Percentiles rank a stretch among this genome's conserved stretches.
Conservation (phyloP, 30 jellyfish, hydroid and myxozoan species). For the Phacellophora camtschatica region DNA sequence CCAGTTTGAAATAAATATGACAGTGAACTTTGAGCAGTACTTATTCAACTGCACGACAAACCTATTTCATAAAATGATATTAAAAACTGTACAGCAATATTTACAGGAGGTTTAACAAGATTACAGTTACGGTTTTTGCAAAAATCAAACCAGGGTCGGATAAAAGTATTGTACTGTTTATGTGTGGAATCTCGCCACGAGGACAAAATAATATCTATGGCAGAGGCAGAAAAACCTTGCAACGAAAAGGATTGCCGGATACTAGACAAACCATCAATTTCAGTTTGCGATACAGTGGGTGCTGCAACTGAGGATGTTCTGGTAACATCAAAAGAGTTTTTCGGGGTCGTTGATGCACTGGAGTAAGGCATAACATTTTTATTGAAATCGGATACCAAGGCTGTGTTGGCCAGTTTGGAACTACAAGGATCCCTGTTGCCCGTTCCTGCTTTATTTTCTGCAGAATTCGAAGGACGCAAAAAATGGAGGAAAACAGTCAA, state of each 20-base stretch:
- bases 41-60: not conserved
- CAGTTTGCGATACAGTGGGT: slow-evolving; percentile 22
- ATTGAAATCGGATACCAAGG: slow-evolving; percentile 49
- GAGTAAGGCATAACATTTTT: not conserved
- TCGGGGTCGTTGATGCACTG: slow-evolving; percentile 7
- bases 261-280: slow-evolving; percentile 16
- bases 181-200: slow-evolving; percentile 7
- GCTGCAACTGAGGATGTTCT: not conserved
- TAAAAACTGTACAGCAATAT: not conserved
- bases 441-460: slow-evolving; percentile 20
- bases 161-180: slow-evolving; percentile 1
- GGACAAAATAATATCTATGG: slow-evolving; percentile 10
- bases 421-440: slow-evolving; percentile 52
- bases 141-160: not conserved
- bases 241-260: not conserved
- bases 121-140: not conserved
- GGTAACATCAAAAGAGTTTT: not conserved
- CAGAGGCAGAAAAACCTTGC: not conserved
- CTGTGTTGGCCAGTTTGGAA: slow-evolving; percentile 72
- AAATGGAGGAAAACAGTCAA: slow-evolving; percentile 50
- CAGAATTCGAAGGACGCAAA: not conserved
- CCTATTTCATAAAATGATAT: not conserved
- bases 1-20: not conserved
- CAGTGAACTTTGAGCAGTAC: slow-evolving; percentile 13
- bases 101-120: not conserved